These are phyloP conservation scores for Ctenochaetus hawaiiensis DNA, from an alignment of 2,797 vertebrate genomes.

Conservation along the genomic window DNA sequence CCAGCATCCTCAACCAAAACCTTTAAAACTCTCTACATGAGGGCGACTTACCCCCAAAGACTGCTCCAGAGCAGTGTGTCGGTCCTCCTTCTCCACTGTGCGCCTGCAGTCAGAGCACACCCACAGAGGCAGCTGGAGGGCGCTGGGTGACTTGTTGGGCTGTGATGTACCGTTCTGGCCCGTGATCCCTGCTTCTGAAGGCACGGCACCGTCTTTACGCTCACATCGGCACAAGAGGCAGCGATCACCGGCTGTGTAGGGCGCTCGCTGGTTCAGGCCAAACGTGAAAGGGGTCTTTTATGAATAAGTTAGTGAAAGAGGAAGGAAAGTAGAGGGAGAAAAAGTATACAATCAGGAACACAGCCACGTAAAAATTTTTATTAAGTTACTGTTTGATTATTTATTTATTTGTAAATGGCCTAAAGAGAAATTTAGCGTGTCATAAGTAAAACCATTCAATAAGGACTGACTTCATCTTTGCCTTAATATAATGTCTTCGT, in stretches of 20 bases:
- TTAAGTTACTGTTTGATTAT: background rate
- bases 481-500: background rate
- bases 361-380: background rate
- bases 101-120: slow-evolving; percentile 96
- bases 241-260: slow-evolving; percentile 94
- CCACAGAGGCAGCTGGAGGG: slow-evolving; percentile 96
- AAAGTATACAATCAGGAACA: background rate
- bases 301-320: background rate
- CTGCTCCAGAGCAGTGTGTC: slow-evolving; percentile 89
- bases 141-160: slow-evolving; percentile 88
- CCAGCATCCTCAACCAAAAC: background rate
- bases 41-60: slow-evolving; percentile 88
- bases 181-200: slow-evolving; percentile 86
- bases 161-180: slow-evolving; percentile 89
- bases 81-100: slow-evolving; percentile 95
- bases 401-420: background rate
- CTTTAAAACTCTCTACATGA: background rate
- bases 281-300: slow-evolving; percentile 95
- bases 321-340: background rate
- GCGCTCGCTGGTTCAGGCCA: slow-evolving; percentile 94
- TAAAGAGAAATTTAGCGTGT: too few species aligned
- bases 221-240: slow-evolving; percentile 96
- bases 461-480: background rate
- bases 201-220: slow-evolving; percentile 90
- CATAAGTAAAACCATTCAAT: too few species aligned